Evolutionary conservation across 2,888 invertebrate genomes (phyloP).

Genomic region (Drosophila incognita): DNA sequence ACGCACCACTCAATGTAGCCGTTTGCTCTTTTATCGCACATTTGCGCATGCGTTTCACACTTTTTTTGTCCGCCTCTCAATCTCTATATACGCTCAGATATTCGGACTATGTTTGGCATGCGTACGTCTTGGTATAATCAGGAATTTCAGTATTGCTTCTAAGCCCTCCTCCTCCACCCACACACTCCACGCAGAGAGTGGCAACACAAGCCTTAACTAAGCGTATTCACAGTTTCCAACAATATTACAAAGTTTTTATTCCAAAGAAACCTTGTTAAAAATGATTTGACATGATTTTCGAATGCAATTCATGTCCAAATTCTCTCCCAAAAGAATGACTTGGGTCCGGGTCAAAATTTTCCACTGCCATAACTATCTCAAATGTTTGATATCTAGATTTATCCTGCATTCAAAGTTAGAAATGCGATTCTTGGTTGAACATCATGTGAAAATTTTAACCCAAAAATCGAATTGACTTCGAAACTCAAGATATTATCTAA

Average conservation of each 20-base stretch:
- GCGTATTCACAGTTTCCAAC: neutral
- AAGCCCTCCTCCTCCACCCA: conserved; percentile 26
- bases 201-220: neutral
- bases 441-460: neutral
- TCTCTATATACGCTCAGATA: conserved; percentile 49
- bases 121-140: conserved; percentile 56
- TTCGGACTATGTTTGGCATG: conserved; percentile 71
- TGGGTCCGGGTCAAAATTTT: too few relatives aligned
- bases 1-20: conserved; percentile 1
- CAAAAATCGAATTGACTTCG: neutral
- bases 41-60: conserved; percentile 77
- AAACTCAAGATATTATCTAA: neutral
- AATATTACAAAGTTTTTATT: neutral
- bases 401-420: neutral
- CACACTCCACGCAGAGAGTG: neutral
- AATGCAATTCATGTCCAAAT: neutral
- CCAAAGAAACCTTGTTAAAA: neutral
- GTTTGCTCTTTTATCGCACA: conserved; percentile 60
- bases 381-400: too few relatives aligned
- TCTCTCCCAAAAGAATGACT: neutral
- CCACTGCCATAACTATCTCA: too few relatives aligned
- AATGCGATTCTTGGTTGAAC: neutral
- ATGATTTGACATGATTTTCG: neutral
- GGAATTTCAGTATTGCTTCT: conserved; percentile 33
- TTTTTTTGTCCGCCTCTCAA: conserved; percentile 39